Conservation (phyloP, 1,140 invertebrate species). For the Drosophila arawakana region DNA sequence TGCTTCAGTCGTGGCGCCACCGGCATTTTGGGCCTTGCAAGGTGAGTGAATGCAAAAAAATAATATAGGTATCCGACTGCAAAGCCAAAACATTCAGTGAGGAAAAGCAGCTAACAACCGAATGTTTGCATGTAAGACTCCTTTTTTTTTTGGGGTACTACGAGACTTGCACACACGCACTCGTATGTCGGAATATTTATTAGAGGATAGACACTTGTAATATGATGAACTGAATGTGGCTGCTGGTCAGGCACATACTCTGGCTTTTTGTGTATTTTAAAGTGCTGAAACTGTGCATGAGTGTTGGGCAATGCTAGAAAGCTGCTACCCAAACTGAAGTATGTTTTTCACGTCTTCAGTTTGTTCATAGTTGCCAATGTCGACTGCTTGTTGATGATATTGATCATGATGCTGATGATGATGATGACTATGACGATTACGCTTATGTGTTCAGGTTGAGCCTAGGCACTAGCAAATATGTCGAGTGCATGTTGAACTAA, state of each 20-base stretch:
- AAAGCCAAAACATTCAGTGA: conserved; percentile 16
- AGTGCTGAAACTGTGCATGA: conserved; percentile 70
- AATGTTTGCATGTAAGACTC: conserved; percentile 19
- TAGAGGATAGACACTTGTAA: conserved; percentile 20
- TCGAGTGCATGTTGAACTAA: conserved; percentile 82
- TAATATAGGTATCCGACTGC: background rate
- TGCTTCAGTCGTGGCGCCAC: conserved; percentile 93
- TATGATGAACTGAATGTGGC: conserved; percentile 2
- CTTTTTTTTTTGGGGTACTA: conserved; percentile 6
- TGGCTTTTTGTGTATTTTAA: conserved; percentile 46
- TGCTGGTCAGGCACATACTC: conserved; percentile 18
- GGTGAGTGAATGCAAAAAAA: conserved; percentile 85
- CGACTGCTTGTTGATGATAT: conserved; percentile 9
- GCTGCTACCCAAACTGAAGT: conserved; percentile 26
- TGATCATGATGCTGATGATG: conserved; percentile 23
- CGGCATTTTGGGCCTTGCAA: conserved; percentile 93
- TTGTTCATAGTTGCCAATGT: conserved; percentile 37
- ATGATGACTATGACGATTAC: conserved; percentile 30
- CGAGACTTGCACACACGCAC: conserved; percentile 7
- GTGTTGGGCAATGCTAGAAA: conserved; percentile 30
- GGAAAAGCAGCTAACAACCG: conserved; percentile 12
- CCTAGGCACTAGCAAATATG: conserved; percentile 74
- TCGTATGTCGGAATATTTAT: conserved; percentile 35
- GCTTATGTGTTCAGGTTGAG: conserved; percentile 45
- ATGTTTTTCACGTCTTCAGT: conserved; percentile 20